Percentiles rank a stretch among this genome's conserved stretches.
These are phyloP conservation scores for Metacarcinus magister DNA, from an alignment of 2,888 invertebrate species.

Conservation along the genomic window DNA sequence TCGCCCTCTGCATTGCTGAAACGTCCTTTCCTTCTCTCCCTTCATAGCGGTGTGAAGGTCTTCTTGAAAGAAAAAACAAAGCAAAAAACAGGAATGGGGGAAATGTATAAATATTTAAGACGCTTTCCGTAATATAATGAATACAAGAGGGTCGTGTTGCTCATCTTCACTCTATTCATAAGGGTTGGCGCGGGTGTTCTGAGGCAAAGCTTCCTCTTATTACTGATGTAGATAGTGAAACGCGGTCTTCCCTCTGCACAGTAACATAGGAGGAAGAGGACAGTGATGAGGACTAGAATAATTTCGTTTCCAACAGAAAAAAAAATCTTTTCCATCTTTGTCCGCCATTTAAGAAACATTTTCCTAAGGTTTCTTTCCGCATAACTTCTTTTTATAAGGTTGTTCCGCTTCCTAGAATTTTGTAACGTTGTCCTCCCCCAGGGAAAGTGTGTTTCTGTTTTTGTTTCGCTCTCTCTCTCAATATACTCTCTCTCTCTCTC, in stretches of 20 bases:
- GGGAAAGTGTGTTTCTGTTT: neutral
- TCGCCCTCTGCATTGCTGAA: neutral
- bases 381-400: neutral
- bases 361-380: neutral
- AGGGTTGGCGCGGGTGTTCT: neutral
- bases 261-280: neutral
- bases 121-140: neutral
- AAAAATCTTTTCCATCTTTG: neutral
- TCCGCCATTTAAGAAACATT: neutral
- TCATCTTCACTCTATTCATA: neutral
- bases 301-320: neutral
- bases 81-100: neutral
- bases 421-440: neutral
- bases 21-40: neutral
- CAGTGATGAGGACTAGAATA: neutral
- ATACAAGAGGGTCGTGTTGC: neutral
- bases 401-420: neutral
- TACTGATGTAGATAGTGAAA: neutral
- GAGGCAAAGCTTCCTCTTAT: neutral
- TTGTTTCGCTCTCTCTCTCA: neutral
- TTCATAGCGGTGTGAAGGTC: neutral
- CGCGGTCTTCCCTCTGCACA: neutral
- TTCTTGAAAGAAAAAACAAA: neutral
- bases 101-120: neutral
- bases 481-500: constrained; percentile 26